These are phyloP conservation scores for Ashinkailepas kermadecensis DNA, from an alignment of 2,888 invertebrate species.

Conservation along the genomic window DNA sequence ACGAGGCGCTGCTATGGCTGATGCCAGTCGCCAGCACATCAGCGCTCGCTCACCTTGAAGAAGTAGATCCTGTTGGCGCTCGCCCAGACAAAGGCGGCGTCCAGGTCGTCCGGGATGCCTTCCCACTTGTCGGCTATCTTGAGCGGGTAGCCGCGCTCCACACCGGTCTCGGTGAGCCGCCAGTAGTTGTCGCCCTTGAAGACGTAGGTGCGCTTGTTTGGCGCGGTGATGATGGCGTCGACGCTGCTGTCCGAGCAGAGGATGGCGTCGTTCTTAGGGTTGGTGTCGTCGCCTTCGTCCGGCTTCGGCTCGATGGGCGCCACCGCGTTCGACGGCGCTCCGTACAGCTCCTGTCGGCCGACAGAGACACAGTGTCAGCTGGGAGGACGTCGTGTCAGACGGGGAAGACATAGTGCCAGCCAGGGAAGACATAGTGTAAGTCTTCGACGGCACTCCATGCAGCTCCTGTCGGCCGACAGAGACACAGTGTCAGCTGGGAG, in stretches of 20 bases:
- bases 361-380: too few species aligned
- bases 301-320: neutral
- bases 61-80: conserved; percentile 90
- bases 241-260: conserved; percentile 63
- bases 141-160: conserved; percentile 80
- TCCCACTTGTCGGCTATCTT: conserved; percentile 70
- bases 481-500: too few species aligned
- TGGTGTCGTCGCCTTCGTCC: neutral
- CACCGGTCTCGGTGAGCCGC: conserved; percentile 72
- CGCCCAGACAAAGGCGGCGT: conserved; percentile 90
- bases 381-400: too few species aligned
- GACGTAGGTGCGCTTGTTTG: conserved; percentile 76
- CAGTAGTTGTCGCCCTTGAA: conserved; percentile 86
- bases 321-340: neutral
- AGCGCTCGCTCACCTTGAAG: conserved; percentile 62
- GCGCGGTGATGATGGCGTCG: conserved; percentile 75
- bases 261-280: conserved; percentile 24
- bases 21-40: too few species aligned
- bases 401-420: too few species aligned
- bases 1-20: too few species aligned
- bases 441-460: too few species aligned
- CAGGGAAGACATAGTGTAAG: too few species aligned
- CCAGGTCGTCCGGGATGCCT: conserved; percentile 60
- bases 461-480: too few species aligned
- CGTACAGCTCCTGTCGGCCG: conserved; percentile 22